Percentiles rank a stretch among this genome's conserved stretches.
Evolutionary conservation across 2,888 invertebrate species (phyloP).

Genomic region (Andrena fulva): DNA sequence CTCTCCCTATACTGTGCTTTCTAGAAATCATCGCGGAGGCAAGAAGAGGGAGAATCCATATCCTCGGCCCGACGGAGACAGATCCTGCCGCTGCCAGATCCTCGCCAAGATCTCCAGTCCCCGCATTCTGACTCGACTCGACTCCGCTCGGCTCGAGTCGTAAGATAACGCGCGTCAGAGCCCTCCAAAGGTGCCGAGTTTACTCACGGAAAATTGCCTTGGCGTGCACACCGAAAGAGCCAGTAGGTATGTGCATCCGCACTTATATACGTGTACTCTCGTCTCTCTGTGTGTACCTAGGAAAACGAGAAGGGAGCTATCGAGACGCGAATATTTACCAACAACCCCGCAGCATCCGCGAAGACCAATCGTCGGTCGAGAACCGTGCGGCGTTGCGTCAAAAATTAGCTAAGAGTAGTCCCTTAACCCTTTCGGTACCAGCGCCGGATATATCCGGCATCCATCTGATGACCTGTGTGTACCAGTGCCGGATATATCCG

Average conservation of each 20-base stretch:
- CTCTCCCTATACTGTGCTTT: constrained; percentile 25
- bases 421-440: too few species aligned
- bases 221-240: constrained; percentile 34
- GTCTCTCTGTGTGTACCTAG: not conserved
- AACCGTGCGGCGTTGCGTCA: not conserved
- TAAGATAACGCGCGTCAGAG: constrained; percentile 67
- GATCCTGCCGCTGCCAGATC: constrained; percentile 60
- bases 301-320: not conserved
- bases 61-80: constrained; percentile 57
- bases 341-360: not conserved
- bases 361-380: not conserved
- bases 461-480: too few species aligned
- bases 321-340: not conserved
- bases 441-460: too few species aligned
- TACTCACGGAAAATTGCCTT: constrained; percentile 72
- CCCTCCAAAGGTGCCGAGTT: constrained; percentile 65
- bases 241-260: constrained; percentile 11
- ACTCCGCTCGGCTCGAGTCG: constrained; percentile 27
- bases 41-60: constrained; percentile 55
- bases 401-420: not conserved
- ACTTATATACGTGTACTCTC: not conserved
- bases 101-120: constrained; percentile 44
- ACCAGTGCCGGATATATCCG: too few species aligned
- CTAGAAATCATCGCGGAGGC: constrained; percentile 42
- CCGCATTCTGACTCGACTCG: constrained; percentile 22